A percentile compares a stretch with the other conserved stretches of the same genome.
phyloP scores from a whole-genome alignment of 2,888 invertebrate species.

The Junonia oenone region DNA sequence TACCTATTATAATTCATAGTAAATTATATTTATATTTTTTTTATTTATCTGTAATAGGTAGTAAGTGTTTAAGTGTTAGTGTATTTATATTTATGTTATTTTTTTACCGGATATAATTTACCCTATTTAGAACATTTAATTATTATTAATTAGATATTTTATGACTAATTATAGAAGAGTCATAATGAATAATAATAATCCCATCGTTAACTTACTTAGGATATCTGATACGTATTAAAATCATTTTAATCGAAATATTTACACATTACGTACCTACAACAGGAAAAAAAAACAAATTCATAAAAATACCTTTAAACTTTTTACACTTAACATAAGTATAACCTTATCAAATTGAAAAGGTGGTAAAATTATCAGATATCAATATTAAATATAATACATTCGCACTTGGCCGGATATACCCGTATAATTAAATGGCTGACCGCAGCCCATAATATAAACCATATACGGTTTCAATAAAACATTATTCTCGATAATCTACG shows the following conservation, averaged over 20 bases:
- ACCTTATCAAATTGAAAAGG: not conserved
- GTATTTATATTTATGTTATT: not conserved
- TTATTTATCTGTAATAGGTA: not conserved
- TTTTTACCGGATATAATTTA: not conserved
- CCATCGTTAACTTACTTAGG: no score
- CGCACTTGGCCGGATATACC: not conserved
- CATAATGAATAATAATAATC: no score
- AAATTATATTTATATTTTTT: not conserved
- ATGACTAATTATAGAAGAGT: no score
- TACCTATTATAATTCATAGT: not conserved
- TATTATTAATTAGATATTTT: no score
- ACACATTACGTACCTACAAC: no score
- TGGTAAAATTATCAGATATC: not conserved
- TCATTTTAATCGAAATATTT: no score
- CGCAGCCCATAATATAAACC: not conserved
- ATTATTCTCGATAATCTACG: slow-evolving; percentile 16
- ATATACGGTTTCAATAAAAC: slow-evolving; percentile 5
- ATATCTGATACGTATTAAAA: no score
- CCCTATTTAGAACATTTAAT: no score
- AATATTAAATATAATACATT: not conserved
- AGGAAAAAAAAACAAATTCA: no score
- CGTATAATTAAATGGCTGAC: not conserved
- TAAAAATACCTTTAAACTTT: no score
- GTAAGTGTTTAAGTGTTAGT: not conserved
- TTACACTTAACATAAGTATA: not conserved